Base-by-base conservation (phyloP, 2,113 vertebrate species). In the Hyperopisus bebe region DNA sequence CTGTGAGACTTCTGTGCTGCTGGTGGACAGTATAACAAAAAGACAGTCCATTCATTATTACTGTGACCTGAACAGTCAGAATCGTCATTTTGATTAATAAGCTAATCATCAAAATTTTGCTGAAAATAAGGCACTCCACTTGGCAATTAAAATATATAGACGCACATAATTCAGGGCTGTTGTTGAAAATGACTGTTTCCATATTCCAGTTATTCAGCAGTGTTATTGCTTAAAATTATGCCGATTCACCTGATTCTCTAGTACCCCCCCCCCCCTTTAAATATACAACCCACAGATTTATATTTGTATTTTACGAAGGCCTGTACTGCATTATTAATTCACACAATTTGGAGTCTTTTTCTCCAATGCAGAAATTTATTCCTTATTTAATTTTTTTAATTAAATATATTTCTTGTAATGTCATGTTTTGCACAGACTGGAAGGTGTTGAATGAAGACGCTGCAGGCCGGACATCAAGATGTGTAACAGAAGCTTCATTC, bases 121-220 rank as follows among this genome's bases (percentile, higher is more conserved):
- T 89, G 82, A 91, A 93, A 51, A 87, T 94, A 95, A 96, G 94
- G 95, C 95, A 96, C 95, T 92, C 66, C 91, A 82, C 35, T 85
- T 91, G 50, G 42, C 87, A 88, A 51, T 46, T 88, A 88, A 80
- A 90, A 93, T 53, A 91, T 50, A 91, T 35, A n/a, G 91, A 90
- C 88, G 82, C 91, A 27, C 82, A 90, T 10, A 88, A 88, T 84
- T 48, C 19, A 27, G 83, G 31, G 48, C 31, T 83, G 21, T n/a
- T 48, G 62, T 21, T 80, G 90, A 91, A 55, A 5, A 88, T 85
- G 55, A 50, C 90, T 90, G 90, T 8, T 46, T 70, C 70, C 13
- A 89, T 90, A 51, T 87, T 89, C 82, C 9, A 48, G 1, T 85
- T 87, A 55, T 85, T 91, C 88, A 90, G 93, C 93, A 77, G 92